Evolutionary conservation across 2,113 vertebrate species (phyloP), one percentile per base, ranked within the genome.

Genomic region (Engraulis encrasicolus): DNA sequence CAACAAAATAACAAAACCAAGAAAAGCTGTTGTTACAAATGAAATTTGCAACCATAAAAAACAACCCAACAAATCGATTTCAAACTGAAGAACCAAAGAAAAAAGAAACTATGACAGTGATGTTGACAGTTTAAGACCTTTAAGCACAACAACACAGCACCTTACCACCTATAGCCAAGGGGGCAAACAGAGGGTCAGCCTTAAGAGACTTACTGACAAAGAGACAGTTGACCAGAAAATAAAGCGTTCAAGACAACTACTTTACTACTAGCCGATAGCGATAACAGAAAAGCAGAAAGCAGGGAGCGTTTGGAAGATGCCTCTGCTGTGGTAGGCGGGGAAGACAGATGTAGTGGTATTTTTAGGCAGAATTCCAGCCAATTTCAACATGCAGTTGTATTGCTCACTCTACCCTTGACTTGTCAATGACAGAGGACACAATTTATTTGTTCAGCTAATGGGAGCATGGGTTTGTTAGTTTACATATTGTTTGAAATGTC

Each of bases 171-270:
- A 79, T 31, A 54, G 14, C 31, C 15, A 81, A 80, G 45, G 78
- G 7, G 50, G 52, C 18, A 71, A 45, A 45, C 61, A 61, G 20
- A 45, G 37, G 17, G 58, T n/a, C 58, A n/a, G 17, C 50, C 31
- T 38, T 52, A n/a, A 79, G n/a, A 84, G 23, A 27, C 50, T 18
- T 18, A 77, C 45, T 77, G 74, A 40, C 18, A 38, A 49, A 36
- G 19, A 66, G 45, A 9, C 11, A 6, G 23, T 3, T 27, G 27
- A 71, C 1, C 27, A 23, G 6, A 71, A 71, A 71, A 91, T 85
- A 86, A 81, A 90, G 92, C 92, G 91, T 82, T 88, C 86, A 91
- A 88, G 83, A 89, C 87, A 93, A 91, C 91, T 84, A 85, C 86
- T 92, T 71, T 91, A 91, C 81, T 81, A 71, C 90, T 83, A 92